A percentile compares a stretch with the other conserved stretches of the same genome.
Conservation (phyloP, 2,113 vertebrate species). For the Motacilla tschutschensis region DNA sequence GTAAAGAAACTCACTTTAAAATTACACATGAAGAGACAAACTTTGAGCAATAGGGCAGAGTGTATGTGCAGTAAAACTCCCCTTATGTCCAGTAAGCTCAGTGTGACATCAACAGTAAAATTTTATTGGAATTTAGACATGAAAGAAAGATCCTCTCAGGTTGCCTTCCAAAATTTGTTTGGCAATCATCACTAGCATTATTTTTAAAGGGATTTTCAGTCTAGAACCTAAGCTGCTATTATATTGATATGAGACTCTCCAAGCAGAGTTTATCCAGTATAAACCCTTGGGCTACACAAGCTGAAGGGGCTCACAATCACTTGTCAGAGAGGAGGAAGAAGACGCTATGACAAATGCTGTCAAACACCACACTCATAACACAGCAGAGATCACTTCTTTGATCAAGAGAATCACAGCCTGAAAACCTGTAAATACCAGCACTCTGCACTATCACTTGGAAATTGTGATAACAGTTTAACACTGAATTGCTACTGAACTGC, state of each 20-base stretch:
- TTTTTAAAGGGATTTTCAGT: background rate
- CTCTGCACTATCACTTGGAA: background rate
- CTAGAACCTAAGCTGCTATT: background rate
- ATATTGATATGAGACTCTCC: background rate
- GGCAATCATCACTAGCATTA: background rate
- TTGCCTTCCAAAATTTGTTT: background rate
- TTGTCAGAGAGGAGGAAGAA: background rate
- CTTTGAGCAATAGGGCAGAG: background rate
- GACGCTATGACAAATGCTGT: background rate
- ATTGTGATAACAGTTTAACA: conserved; percentile 2
- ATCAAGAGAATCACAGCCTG: conserved; percentile 23
- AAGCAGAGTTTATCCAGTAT: background rate
- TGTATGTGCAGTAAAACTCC: background rate
- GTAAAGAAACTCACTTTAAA: background rate
- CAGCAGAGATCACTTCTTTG: background rate
- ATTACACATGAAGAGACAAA: background rate
- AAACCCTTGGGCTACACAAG: background rate
- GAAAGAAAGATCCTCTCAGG: background rate
- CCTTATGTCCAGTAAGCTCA: background rate
- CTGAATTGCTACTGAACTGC: conserved; percentile 19
- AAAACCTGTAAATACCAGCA: conserved; percentile 34
- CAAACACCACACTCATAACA: background rate
- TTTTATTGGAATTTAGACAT: background rate
- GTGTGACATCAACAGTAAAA: background rate
- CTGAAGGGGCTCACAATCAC: background rate